These are phyloP conservation scores for Stegana nigrithorax DNA, from an alignment of 2,888 invertebrate species.

Conservation along the genomic window DNA sequence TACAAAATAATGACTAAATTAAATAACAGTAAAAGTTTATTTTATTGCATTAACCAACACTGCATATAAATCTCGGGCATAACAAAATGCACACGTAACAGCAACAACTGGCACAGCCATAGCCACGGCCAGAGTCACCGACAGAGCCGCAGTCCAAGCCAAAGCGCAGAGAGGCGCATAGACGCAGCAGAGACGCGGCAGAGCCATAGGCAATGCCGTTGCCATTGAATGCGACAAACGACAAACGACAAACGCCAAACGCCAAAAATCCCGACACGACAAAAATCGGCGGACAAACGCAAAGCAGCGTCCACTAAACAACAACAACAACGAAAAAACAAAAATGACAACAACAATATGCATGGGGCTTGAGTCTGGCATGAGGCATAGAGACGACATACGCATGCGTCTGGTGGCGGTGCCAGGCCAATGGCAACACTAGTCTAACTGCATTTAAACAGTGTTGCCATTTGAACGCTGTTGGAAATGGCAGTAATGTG, in stretches of 20 bases:
- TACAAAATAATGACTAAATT: slow-evolving; percentile 43
- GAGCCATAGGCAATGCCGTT: background rate
- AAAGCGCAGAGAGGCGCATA: background rate
- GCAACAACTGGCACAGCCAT: background rate
- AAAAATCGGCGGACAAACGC: no score
- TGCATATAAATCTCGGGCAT: slow-evolving; percentile 32
- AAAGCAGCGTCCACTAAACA: no score
- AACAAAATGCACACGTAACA: slow-evolving; percentile 25
- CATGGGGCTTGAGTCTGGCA: background rate
- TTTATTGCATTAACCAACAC: slow-evolving; percentile 37
- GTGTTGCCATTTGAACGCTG: slow-evolving; percentile 59
- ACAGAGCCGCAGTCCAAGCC: no score
- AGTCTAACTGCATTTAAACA: slow-evolving; percentile 19
- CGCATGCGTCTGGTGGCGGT: background rate
- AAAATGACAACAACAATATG: background rate
- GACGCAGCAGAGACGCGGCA: slow-evolving; percentile 4
- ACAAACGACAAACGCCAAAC: slow-evolving; percentile 16
- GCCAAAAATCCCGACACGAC: no score
- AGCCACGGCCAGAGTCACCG: no score
- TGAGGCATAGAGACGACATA: background rate
- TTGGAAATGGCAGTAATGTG: slow-evolving; percentile 63
- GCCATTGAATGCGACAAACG: slow-evolving; percentile 1
- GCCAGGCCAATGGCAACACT: slow-evolving; percentile 29
- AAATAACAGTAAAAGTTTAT: slow-evolving; percentile 41
- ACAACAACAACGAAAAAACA: no score